Evolutionary conservation across 2,797 vertebrate genomes (phyloP).

Genomic region (Naso thynnoides): DNA sequence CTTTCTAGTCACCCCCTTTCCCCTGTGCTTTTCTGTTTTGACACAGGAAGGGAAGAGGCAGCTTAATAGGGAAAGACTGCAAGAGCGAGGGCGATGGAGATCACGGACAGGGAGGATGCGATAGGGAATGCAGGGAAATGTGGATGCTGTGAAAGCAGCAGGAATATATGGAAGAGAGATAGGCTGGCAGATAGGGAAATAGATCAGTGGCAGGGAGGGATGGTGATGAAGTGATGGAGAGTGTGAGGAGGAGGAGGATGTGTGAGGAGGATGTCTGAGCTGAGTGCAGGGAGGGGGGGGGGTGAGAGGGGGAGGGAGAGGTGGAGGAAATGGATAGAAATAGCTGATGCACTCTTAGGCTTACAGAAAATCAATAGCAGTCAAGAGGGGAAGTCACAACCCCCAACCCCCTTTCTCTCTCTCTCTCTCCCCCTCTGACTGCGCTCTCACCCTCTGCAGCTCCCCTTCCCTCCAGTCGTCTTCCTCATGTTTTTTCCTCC

Average conservation of each 20-base stretch:
- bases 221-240: slow-evolving; percentile 73
- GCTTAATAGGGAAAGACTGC: slow-evolving; percentile 43
- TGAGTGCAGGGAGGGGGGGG: slow-evolving; percentile 34
- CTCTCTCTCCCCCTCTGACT: slow-evolving; percentile 24
- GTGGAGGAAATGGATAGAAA: slow-evolving; percentile 86
- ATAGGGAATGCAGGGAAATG: slow-evolving; percentile 60
- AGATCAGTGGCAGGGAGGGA: slow-evolving; percentile 62
- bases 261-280: slow-evolving; percentile 68
- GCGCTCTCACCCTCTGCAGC: slow-evolving; percentile 37
- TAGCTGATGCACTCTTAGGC: slow-evolving; percentile 86
- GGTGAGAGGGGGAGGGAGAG: slow-evolving; percentile 60
- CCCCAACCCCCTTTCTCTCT: slow-evolving; percentile 61
- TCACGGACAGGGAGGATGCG: slow-evolving; percentile 50
- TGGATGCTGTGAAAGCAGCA: slow-evolving; percentile 68
- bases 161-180: slow-evolving; percentile 69
- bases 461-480: slow-evolving; percentile 29
- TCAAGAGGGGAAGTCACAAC: slow-evolving; percentile 82
- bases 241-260: slow-evolving; percentile 71
- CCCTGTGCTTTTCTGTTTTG: slow-evolving; percentile 17
- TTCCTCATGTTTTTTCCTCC: slow-evolving; percentile 38
- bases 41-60: slow-evolving; percentile 28
- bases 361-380: slow-evolving; percentile 87
- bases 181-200: slow-evolving; percentile 70
- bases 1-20: slow-evolving; percentile 29
- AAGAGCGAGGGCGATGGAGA: slow-evolving; percentile 44